These are phyloP conservation scores for Pogonophryne albipinna DNA, from an alignment of 2,797 vertebrate genomes.

Conservation along the genomic window DNA sequence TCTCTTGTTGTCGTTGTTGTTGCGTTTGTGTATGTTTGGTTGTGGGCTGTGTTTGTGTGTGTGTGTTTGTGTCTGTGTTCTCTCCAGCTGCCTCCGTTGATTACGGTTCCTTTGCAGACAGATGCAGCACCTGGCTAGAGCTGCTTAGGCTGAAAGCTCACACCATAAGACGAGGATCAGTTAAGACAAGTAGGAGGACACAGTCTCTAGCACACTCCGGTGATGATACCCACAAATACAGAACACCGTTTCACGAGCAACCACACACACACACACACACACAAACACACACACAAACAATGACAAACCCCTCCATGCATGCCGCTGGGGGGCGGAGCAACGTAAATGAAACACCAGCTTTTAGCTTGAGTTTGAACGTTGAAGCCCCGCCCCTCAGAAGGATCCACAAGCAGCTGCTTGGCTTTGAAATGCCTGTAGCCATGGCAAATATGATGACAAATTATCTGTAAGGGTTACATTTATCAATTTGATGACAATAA, in stretches of 20 bases:
- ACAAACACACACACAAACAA: constrained; percentile 47
- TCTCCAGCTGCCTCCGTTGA: constrained; percentile 99
- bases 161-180: constrained; percentile 99
- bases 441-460: constrained; percentile 28
- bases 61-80: constrained; percentile 65
- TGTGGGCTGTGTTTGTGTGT: constrained; percentile 44
- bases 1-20: constrained; percentile 62
- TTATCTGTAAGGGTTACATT: constrained; percentile 28
- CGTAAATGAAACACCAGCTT: constrained; percentile 72
- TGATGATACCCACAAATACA: constrained; percentile 88
- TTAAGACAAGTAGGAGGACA: constrained; percentile 99
- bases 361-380: constrained; percentile 88
- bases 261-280: constrained; percentile 18
- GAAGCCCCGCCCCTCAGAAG: constrained; percentile 77
- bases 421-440: constrained; percentile 57
- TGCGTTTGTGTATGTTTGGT: constrained; percentile 61
- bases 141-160: constrained; percentile 99
- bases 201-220: constrained; percentile 93
- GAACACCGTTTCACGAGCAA: constrained; percentile 69
- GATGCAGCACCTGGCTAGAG: constrained; percentile 99
- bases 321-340: constrained; percentile 87
- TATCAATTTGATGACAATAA: constrained; percentile 20
- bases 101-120: constrained; percentile 99
- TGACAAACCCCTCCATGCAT: constrained; percentile 81
- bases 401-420: constrained; percentile 63